Evolutionary conservation across 2,888 invertebrate genomes (phyloP), one percentile per base, ranked within the genome.

Genomic region (Rhamphomyia laevipes): DNA sequence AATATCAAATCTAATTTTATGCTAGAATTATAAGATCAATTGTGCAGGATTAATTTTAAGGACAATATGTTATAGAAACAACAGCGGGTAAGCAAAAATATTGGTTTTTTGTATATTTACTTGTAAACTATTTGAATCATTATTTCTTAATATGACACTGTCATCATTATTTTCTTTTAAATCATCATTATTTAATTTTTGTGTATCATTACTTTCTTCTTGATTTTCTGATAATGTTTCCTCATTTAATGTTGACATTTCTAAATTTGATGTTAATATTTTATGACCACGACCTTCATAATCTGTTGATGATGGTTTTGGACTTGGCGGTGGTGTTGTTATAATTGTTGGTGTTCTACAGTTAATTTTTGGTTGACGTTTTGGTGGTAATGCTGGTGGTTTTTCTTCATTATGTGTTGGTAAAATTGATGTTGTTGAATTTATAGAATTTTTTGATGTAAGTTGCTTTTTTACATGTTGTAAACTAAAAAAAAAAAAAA

Each of bases 371-470:
- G 65, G 77, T 62, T 71, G 70, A 59, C 73, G 71, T 66, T 79
- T 79, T 53, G 79, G 80, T 50, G 80, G 80, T 60, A 80, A 65
- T 45, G 80, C 79, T 23, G 79, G 79, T 41, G 80, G 79, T 54
- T 70, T 67, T 62, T 73, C 66, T 43, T 48, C 53, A 15, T 47
- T 56, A 23, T 57, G 55, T 45, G 56, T 55, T 46, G 58, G 54
- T 41, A 50, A 51, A 30, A 52, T 31, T 23, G 56, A 53, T 18
- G 56, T 55, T 48, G 54, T 46, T 45, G 48, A 35, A 35, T 35
- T 35, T 27, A 27, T 10, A 13, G 27, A 42, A 27, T 27, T 42
- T 42, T 42, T 27, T 13, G 49, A 48, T 13, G 49, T 48, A 13
- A 52, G 45, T 51, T 55, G 53, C 11, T 55, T 54, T 40, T 48